These are phyloP conservation scores for Orthosia cruda DNA, from an alignment of 2,888 invertebrate species.

Conservation along the genomic window DNA sequence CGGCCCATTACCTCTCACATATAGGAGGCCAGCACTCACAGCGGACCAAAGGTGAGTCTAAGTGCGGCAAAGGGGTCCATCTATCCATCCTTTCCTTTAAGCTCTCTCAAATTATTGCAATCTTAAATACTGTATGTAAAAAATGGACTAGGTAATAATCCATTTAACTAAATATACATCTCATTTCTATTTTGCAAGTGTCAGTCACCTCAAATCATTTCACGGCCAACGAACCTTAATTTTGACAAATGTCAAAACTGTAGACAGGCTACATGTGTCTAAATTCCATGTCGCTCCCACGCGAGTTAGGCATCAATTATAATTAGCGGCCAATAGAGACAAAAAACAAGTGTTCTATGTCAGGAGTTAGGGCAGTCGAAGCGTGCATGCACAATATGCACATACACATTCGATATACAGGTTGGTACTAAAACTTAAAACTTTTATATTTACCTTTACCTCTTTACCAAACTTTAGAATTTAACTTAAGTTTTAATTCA, in stretches of 20 bases:
- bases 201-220: neutral
- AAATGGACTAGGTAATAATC: neutral
- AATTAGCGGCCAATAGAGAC: constrained; percentile 45
- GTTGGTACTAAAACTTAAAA: neutral
- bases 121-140: neutral
- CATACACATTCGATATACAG: constrained; percentile 33
- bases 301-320: constrained; percentile 42
- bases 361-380: constrained; percentile 10
- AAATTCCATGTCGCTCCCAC: constrained; percentile 46
- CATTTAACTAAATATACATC: neutral
- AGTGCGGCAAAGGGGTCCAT: too few relatives aligned
- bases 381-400: constrained; percentile 22
- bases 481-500: too few relatives aligned
- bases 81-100: too few relatives aligned
- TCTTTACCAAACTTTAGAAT: too few relatives aligned
- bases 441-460: too few relatives aligned
- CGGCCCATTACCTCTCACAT: too few relatives aligned
- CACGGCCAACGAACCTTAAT: constrained; percentile 11
- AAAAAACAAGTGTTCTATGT: constrained; percentile 53
- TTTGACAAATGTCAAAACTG: constrained; percentile 20
- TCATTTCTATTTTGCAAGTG: neutral
- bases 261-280: constrained; percentile 33
- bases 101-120: neutral
- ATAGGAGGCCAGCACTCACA: too few relatives aligned
- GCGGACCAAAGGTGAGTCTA: too few relatives aligned